Conservation (phyloP, 2,113 vertebrate genomes). For the Otis tarda region DNA sequence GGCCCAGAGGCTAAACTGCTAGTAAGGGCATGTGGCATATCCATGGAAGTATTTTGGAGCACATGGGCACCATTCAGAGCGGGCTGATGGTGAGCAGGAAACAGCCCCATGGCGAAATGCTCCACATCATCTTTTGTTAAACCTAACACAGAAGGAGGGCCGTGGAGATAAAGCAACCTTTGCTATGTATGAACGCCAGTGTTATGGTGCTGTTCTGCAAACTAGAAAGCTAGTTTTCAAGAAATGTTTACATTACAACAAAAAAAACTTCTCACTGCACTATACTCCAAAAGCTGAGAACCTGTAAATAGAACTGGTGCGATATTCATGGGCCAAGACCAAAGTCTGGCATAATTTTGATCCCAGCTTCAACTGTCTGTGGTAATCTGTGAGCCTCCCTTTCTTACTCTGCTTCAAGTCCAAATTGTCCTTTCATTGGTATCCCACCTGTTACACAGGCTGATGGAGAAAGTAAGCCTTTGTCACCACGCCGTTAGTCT, state of each 20-base stretch:
- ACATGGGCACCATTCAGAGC: neutral
- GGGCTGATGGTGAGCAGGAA: neutral
- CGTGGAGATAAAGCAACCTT: neutral
- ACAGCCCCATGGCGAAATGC: neutral
- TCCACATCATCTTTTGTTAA: neutral
- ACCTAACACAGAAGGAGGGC: neutral
- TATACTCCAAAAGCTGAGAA: neutral
- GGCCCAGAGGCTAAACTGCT: neutral
- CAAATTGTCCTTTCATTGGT: neutral
- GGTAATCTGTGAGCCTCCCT: neutral
- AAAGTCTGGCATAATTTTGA: neutral
- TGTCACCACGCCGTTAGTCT: neutral
- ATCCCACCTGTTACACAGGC: neutral
- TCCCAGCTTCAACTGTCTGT: neutral
- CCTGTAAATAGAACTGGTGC: neutral
- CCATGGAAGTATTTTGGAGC: neutral
- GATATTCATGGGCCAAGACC: neutral
- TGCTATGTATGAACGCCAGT: neutral
- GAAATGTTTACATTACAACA: slow-evolving; percentile 15
- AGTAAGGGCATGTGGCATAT: neutral
- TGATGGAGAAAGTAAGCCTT: neutral
- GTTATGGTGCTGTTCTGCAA: neutral
- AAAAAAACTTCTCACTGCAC: slow-evolving; percentile 2
- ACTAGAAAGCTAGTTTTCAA: neutral
- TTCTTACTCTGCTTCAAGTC: neutral